Evolutionary conservation across 1,140 invertebrate species (phyloP).

Genomic region (Araneus ventricosus): DNA sequence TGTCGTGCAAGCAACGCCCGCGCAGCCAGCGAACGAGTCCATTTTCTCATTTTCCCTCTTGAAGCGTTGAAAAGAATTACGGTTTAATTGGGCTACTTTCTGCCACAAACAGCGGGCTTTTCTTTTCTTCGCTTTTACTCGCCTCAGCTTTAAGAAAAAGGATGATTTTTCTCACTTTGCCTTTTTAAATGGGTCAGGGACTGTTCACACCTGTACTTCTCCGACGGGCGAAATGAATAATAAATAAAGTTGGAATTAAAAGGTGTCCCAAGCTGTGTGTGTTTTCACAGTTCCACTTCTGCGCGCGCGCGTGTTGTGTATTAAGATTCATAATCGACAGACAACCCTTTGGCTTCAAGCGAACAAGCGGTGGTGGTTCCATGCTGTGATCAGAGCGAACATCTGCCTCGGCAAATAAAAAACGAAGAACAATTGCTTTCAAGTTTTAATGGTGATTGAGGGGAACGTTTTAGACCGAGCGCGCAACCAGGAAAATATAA

Average conservation of each 20-base stretch:
- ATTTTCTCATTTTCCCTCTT: not conserved
- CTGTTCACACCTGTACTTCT: constrained; percentile 37
- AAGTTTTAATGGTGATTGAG: constrained; percentile 12
- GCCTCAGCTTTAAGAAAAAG: constrained; percentile 14
- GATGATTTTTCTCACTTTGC: constrained; percentile 21
- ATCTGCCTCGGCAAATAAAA: not conserved
- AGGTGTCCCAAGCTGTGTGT: not conserved
- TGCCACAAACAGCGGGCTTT: not conserved
- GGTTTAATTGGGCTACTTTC: constrained; percentile 27
- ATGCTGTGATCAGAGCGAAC: not conserved
- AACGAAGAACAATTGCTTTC: not conserved
- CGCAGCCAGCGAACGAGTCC: not conserved
- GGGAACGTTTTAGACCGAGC: not conserved
- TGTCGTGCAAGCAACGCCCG: constrained; percentile 4
- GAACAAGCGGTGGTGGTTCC: too few species aligned
- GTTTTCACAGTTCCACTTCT: constrained; percentile 20
- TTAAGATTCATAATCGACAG: constrained; percentile 21
- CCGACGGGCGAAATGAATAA: not conserved
- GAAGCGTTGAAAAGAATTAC: constrained; percentile 14
- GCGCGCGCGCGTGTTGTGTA: not conserved
- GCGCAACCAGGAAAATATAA: not conserved
- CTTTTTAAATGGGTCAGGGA: constrained; percentile 50
- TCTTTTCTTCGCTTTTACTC: not conserved
- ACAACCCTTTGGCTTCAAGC: constrained; percentile 3
- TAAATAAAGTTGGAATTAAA: constrained; percentile 15